phyloP scores from a whole-genome alignment of 2,113 vertebrate species.

The Tragelaphus scriptus region DNA sequence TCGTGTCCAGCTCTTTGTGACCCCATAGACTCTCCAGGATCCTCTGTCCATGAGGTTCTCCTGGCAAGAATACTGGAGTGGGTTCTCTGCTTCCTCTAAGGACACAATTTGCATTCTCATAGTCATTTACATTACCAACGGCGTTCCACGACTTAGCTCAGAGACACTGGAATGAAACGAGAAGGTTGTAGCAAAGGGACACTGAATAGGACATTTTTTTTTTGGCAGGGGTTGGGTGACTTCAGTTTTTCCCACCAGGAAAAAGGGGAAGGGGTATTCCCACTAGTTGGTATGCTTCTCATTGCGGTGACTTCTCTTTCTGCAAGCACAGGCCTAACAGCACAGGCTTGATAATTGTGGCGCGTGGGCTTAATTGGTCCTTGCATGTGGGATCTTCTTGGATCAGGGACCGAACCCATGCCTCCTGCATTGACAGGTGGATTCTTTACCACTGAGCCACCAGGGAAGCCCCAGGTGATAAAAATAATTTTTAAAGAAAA shows the following conservation, averaged over 20 bases:
- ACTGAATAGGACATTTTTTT: too few relatives aligned
- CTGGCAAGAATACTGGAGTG: neutral
- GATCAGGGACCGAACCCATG: neutral
- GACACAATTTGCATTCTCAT: neutral
- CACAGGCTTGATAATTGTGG: neutral
- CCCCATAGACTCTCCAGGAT: neutral
- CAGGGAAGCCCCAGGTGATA: neutral
- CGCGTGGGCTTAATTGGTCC: accelerated
- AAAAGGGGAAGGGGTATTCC: neutral
- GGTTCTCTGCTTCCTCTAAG: neutral
- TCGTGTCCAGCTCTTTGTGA: neutral
- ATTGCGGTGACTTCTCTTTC: neutral
- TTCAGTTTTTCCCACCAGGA: neutral
- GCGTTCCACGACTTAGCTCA: neutral
- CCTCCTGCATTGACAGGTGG: neutral
- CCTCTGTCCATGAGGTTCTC: neutral
- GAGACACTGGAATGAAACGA: neutral
- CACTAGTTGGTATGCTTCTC: neutral
- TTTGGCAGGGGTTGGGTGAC: accelerated
- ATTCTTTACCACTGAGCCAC: neutral
- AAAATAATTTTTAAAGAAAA: too few relatives aligned
- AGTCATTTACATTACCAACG: neutral
- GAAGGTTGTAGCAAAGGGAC: neutral
- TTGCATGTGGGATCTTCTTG: neutral
- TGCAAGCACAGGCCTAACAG: neutral